Percentiles rank a stretch among this genome's conserved stretches.
Evolutionary conservation across 1,140 invertebrate genomes (phyloP).

Genomic region (Anastatus disparis): DNA sequence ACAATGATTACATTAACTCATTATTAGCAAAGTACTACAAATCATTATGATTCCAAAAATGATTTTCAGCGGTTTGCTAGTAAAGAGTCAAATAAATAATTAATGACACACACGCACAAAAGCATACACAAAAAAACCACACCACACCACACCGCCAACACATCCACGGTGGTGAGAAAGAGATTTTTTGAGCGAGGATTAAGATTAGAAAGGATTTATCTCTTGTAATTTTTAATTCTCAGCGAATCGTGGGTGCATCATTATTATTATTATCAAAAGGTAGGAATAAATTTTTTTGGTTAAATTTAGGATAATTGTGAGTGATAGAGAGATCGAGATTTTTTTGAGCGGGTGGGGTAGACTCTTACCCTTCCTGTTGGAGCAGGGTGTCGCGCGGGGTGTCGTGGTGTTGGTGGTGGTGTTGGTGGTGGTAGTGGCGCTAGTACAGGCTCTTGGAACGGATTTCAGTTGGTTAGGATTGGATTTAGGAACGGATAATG

Average conservation of each 20-base stretch:
- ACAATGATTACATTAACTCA: constrained; percentile 48
- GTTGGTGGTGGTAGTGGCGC: constrained; percentile 62
- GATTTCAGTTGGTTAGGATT: constrained; percentile 59
- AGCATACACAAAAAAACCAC: constrained; percentile 52
- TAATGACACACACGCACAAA: constrained; percentile 48
- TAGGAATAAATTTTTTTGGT: constrained; percentile 37
- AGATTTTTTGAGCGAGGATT: constrained; percentile 55
- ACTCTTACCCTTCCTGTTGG: constrained; percentile 69
- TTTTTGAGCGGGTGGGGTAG: constrained; percentile 61
- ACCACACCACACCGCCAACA: constrained; percentile 69
- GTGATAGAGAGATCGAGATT: constrained; percentile 25
- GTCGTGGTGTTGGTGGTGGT: constrained; percentile 68
- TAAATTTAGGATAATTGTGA: constrained; percentile 44
- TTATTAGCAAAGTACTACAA: constrained; percentile 32
- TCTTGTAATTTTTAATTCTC: constrained; percentile 23
- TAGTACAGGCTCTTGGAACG: constrained; percentile 66
- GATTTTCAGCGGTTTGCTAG: not conserved
- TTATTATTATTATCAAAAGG: constrained; percentile 19
- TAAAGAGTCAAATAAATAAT: constrained; percentile 23
- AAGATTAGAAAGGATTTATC: constrained; percentile 55
- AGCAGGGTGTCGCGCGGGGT: constrained; percentile 68
- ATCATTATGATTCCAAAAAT: not conserved
- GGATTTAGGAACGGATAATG: constrained; percentile 34
- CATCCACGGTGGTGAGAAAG: constrained; percentile 64
- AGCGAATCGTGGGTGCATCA: constrained; percentile 50